A percentile compares a stretch with the other conserved stretches of the same genome.
Conservation (phyloP, 2,888 invertebrate genomes). For the Scaptodrosophila latifasciaeformis region DNA sequence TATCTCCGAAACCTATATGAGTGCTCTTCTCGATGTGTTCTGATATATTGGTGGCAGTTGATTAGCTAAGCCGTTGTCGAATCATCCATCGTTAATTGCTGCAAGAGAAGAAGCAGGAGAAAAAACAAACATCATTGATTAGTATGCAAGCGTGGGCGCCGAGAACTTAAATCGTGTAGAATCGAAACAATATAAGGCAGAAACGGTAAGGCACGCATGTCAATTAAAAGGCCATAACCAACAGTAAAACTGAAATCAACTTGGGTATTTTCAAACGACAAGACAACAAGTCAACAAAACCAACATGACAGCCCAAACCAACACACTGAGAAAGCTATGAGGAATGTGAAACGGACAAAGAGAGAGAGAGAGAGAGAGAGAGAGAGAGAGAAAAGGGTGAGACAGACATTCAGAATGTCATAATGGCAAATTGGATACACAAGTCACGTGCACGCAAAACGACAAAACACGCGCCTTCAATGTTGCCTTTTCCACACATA, state of each 20-base stretch:
- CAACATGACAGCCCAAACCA: constrained; percentile 8
- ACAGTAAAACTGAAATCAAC: background rate
- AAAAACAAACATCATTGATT: constrained; percentile 25
- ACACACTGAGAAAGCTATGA: constrained; percentile 3
- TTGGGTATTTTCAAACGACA: too few relatives aligned
- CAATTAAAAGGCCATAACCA: constrained; percentile 63
- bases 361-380: constrained; percentile 24
- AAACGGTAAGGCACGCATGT: constrained; percentile 48
- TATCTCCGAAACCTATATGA: background rate
- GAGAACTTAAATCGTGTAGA: constrained; percentile 4
- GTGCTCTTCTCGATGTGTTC: too few relatives aligned
- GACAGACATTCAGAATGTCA: constrained; percentile 1
- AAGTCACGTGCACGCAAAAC: constrained; percentile 64
- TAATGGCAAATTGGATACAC: constrained; percentile 43
- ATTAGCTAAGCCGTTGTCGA: constrained; percentile 4
- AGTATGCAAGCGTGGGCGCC: constrained; percentile 41
- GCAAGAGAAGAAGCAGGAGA: constrained; percentile 23
- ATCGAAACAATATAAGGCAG: background rate
- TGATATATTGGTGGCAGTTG: constrained; percentile 2
- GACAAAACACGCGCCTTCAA: constrained; percentile 53
- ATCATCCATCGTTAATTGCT: constrained; percentile 39
- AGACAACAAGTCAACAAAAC: constrained; percentile 17
- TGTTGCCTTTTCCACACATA: constrained; percentile 16
- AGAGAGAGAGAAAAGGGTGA: constrained; percentile 16
- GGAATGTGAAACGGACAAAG: constrained; percentile 5